Percentiles rank a stretch among this genome's conserved stretches.
Evolutionary conservation across 23 tunicate species (phyloP).

Genomic region (Trididemnum nubilum): DNA sequence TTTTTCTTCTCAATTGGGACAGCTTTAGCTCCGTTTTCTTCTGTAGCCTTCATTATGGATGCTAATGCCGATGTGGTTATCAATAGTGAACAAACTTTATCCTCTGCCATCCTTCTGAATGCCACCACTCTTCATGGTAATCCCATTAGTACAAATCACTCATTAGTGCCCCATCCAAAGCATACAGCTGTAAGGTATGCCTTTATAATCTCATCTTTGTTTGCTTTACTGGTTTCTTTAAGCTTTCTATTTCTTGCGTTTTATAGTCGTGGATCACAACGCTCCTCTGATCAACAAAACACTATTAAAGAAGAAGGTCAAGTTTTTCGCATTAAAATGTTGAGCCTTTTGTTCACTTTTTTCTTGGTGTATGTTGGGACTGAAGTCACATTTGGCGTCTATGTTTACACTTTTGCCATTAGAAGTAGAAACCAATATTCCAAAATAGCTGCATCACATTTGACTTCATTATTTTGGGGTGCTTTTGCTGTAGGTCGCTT

Average conservation of each 20-base stretch:
- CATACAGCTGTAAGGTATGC: constrained; percentile 41
- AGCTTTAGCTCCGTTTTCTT: constrained; percentile 56
- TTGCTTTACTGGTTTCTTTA: constrained; percentile 32
- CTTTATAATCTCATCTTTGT: constrained; percentile 39
- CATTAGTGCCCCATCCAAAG: neutral
- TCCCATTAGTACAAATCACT: neutral
- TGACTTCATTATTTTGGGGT: constrained; percentile 76
- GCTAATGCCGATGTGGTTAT: neutral
- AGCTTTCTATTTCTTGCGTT: constrained; percentile 44
- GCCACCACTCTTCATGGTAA: neutral
- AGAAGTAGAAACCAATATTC: constrained; percentile 49
- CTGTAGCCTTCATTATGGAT: constrained; percentile 68
- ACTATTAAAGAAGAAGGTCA: constrained; percentile 63
- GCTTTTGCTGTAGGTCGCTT: constrained; percentile 74
- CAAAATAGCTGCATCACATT: constrained; percentile 44
- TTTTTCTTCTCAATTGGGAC: constrained; percentile 86
- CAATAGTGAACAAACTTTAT: neutral
- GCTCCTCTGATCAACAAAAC: constrained; percentile 46
- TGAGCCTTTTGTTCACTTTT: constrained; percentile 48
- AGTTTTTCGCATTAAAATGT: constrained; percentile 41
- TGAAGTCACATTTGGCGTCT: constrained; percentile 75
- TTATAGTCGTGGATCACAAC: neutral
- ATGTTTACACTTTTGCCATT: constrained; percentile 67
- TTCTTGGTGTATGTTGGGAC: constrained; percentile 73
- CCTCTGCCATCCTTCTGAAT: neutral